These are phyloP conservation scores for Schrankia costaestrigalis DNA, from an alignment of 2,888 invertebrate genomes.

Conservation along the genomic window DNA sequence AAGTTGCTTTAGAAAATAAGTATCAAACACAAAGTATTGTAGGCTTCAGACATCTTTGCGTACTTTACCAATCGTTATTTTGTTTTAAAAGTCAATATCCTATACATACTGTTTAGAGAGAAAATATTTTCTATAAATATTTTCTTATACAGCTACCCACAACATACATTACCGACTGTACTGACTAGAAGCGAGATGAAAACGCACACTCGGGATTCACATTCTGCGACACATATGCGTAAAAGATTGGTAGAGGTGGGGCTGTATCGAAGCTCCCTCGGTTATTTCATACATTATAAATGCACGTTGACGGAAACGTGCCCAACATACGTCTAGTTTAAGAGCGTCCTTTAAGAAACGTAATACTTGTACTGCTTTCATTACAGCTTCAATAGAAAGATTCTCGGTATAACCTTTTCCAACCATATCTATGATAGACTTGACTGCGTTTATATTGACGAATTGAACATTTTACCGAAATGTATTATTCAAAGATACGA, in stretches of 20 bases:
- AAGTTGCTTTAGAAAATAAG: too few species aligned
- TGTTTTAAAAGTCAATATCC: neutral
- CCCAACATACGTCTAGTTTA: conserved; percentile 4
- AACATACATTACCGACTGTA: neutral
- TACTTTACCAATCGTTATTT: neutral
- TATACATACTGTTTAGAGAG: neutral
- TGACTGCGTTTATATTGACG: too few species aligned
- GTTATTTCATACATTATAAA: conserved; percentile 6
- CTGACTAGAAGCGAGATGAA: neutral
- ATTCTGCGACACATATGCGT: conserved; percentile 1
- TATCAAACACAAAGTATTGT: too few species aligned
- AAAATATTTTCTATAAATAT: neutral
- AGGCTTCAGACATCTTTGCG: neutral
- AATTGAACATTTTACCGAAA: conserved; percentile 5
- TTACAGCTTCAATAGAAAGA: conserved; percentile 3
- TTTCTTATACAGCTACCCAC: neutral
- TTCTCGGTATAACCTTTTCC: too few species aligned
- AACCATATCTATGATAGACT: too few species aligned
- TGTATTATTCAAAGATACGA: conserved; percentile 1
- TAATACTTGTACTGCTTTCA: neutral
- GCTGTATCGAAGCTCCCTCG: neutral
- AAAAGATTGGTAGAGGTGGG: conserved; percentile 1
- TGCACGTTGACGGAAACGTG: conserved; percentile 1
- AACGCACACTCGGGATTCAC: conserved; percentile 2
- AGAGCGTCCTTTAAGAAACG: neutral